Percentiles rank a stretch among this genome's conserved stretches.
These are phyloP conservation scores for Hypolimnas misippus DNA, from an alignment of 2,888 invertebrate species.

Conservation along the genomic window DNA sequence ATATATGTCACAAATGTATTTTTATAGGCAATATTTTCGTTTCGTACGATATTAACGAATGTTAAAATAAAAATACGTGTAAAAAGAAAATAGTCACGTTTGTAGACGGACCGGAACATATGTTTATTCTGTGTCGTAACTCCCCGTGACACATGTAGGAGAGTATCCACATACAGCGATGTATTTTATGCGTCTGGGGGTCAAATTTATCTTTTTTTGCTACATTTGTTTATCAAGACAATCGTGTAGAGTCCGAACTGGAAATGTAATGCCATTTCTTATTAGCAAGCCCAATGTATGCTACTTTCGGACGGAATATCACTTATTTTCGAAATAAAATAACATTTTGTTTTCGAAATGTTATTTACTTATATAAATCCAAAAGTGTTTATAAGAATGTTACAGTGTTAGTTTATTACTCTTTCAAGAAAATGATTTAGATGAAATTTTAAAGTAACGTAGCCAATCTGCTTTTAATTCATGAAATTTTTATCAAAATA, in stretches of 20 bases:
- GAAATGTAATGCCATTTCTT: neutral
- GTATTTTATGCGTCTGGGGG: constrained; percentile 4
- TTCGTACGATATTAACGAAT: neutral
- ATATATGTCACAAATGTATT: neutral
- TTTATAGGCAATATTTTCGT: neutral
- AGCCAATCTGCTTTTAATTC: too few species aligned
- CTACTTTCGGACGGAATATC: neutral
- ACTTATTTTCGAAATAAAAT: too few species aligned
- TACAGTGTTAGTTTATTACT: too few species aligned
- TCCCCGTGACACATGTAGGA: constrained; percentile 1
- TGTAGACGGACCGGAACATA: constrained; percentile 10
- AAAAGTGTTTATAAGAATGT: too few species aligned
- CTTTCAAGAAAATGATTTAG: too few species aligned
- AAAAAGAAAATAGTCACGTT: constrained; percentile 4
- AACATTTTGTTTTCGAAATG: too few species aligned
- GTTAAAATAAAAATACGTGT: too few species aligned
- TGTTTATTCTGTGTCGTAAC: constrained; percentile 6
- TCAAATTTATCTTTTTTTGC: constrained; percentile 3
- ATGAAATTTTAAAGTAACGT: too few species aligned
- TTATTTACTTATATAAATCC: too few species aligned
- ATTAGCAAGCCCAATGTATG: neutral
- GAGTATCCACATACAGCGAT: constrained; percentile 3
- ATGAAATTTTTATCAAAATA: too few species aligned
- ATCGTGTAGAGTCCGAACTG: neutral
- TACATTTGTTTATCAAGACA: neutral